Base-by-base conservation (phyloP, 2,888 invertebrate species). In the Frankliniella intonsa region DNA sequence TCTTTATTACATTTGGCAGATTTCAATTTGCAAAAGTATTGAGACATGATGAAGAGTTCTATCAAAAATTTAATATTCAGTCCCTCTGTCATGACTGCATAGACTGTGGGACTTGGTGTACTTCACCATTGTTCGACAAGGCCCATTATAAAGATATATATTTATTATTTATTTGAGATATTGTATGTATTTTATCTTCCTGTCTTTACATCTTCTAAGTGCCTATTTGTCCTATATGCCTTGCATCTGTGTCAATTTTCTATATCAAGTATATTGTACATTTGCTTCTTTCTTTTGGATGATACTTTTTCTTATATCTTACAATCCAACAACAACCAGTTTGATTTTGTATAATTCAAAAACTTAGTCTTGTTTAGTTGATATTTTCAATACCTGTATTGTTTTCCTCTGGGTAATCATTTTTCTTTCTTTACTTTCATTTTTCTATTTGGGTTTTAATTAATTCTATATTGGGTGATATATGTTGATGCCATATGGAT, bases 71-170 rank as follows among this genome's bases (percentile, higher is more conserved):
- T 25, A 76, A 12, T 76, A 22, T 76, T 22, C 12, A 25, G 69
- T 76, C 25, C 22, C 69, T 25, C 69, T 76, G 69, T 25, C 69
- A 76, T 25, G 69, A 76, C 69, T 76, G 69, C 69, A 76, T 25
- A 11, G 69, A 25, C 69, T 12, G 9, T 11, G n/a, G 25, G 5
- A 25, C 69, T 25, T 76, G 69, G 69, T 76, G 25, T 25, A 76
- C 69, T 10, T 22, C 22, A 22, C 69, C 25, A 25, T 76, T n/a
- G 17, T 62, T 76, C 12, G 25, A 76, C 22, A 25, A 22, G 25
- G 22, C 69, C 25, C 69, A 76, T 76, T 76, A 76, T 76, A 76
- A 76, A 76, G 69, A 76, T 76, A 76, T 76, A 76, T 76, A 76
- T 76, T 76, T 25, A 25, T 76, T 76, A 76, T 76, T 76, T 76